Base-by-base conservation (phyloP, 2,888 invertebrate genomes). In the Sarcophaga variegata region DNA sequence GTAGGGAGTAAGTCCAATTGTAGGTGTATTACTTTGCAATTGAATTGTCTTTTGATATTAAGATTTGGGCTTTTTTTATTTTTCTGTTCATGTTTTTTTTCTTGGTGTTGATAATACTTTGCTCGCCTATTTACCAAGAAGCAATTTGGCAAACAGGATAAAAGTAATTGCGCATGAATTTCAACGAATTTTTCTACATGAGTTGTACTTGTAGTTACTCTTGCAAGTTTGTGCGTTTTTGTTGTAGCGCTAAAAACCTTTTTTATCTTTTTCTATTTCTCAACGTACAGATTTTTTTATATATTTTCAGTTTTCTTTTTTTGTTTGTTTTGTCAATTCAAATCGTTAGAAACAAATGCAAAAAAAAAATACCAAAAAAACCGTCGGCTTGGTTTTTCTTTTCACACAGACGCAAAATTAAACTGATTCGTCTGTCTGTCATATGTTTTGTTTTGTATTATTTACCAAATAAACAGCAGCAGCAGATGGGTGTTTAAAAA, bases 91-190 rank as follows among this genome's bases (percentile, higher is more conserved):
- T 25, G 11, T 78, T 45, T 69, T 45, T 63, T 60, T 54, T 71
- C 59, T 49, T 37, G 37, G 10, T 59, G 60, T 60, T 60, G 67
- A 45, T 78, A 78, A 77, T 60, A 54, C 66, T 14, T 47, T 64
- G 63, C 70, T 83, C 79, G 64, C 75, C 89, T 91, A 91, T 90
- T 90, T 87, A 87, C 70, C 88, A 90, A 83, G 79, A 90, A 92
- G 90, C 92, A 92, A 93, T 93, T 90, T 92, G 91, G 90, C 90
- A 92, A 93, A 92, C 92, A 92, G 93, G 92, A 93, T 93, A 92
- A 93, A 93, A 90, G 93, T 92, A 93, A 93, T 93, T 93, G 92
- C 92, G 92, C 93, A 93, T 93, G 93, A 93, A 93, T 92, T 91
- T 92, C 90, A 92, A 92, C 92, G 92, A 93, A 93, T 92, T 92